Evolutionary conservation across 2,113 vertebrate genomes (phyloP).

Genomic region (Nesoenas mayeri): DNA sequence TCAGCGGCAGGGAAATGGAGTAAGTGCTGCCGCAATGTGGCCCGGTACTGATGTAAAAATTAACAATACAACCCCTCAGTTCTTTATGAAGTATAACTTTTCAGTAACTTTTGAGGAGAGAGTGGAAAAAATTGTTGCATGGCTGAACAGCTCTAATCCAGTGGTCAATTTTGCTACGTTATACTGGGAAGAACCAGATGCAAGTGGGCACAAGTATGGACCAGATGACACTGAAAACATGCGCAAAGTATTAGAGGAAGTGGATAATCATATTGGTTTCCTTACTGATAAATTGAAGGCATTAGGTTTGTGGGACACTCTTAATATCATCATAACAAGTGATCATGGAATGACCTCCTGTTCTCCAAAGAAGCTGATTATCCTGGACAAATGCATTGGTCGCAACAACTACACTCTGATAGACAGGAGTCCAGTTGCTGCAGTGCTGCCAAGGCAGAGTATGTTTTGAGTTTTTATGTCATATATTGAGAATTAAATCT

Average conservation of each 20-base stretch:
- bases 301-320: slow-evolving; percentile 81
- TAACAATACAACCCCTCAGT: slow-evolving; percentile 71
- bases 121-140: slow-evolving; percentile 74
- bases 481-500: not conserved
- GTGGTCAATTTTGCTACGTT: slow-evolving; percentile 83
- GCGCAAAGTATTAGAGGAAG: slow-evolving; percentile 76
- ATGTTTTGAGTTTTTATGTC: slow-evolving; percentile 36
- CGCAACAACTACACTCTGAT: slow-evolving; percentile 79
- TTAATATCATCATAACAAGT: slow-evolving; percentile 92
- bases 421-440: slow-evolving; percentile 83
- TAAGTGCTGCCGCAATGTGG: slow-evolving; percentile 92
- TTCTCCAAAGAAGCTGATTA: slow-evolving; percentile 82
- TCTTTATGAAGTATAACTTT: slow-evolving; percentile 80
- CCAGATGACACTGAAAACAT: slow-evolving; percentile 83
- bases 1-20: slow-evolving; percentile 77
- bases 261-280: slow-evolving; percentile 84
- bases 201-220: slow-evolving; percentile 85
- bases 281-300: slow-evolving; percentile 80
- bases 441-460: slow-evolving; percentile 85
- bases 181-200: slow-evolving; percentile 95
- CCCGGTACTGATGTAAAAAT: slow-evolving; percentile 87
- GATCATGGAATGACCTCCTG: slow-evolving; percentile 98
- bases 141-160: slow-evolving; percentile 77
- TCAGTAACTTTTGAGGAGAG: slow-evolving; percentile 80
- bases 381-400: slow-evolving; percentile 81